A percentile compares a stretch with the other conserved stretches of the same genome.
phyloP scores from a whole-genome alignment of 2,888 invertebrate genomes.

The Schizaphis graminum region DNA sequence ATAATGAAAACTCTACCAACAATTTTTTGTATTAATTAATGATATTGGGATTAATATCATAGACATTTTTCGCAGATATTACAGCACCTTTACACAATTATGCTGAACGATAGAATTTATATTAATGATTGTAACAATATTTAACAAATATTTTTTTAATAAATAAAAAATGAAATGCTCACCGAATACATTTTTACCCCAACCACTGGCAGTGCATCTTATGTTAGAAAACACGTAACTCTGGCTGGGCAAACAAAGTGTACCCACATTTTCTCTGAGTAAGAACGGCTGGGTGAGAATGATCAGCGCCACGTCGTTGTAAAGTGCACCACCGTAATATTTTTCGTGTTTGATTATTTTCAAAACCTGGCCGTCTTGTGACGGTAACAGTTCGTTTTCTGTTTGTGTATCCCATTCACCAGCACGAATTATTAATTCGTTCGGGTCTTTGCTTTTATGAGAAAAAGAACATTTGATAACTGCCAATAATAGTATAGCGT shows the following conservation, averaged over 20 bases:
- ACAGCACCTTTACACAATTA: not conserved
- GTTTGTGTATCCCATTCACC: constrained; percentile 91
- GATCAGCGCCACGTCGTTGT: constrained; percentile 80
- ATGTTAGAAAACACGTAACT: constrained; percentile 71
- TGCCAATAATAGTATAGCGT: not conserved
- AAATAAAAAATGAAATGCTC: constrained; percentile 66
- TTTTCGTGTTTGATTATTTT: constrained; percentile 74
- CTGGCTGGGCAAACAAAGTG: constrained; percentile 78
- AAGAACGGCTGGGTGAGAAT: constrained; percentile 75
- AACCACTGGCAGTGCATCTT: constrained; percentile 82
- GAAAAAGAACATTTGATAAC: not conserved
- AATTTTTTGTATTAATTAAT: not conserved
- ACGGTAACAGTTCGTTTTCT: constrained; percentile 77
- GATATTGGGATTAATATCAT: not conserved
- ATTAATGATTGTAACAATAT: not conserved
- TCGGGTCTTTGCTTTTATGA: constrained; percentile 66
- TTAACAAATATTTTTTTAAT: too few species aligned
- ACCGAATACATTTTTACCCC: constrained; percentile 85
- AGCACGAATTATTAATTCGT: constrained; percentile 74
- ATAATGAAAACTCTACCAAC: not conserved
- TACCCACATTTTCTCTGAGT: constrained; percentile 79
- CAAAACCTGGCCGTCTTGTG: constrained; percentile 76
- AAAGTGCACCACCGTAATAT: constrained; percentile 76
- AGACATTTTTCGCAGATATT: not conserved
- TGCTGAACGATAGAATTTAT: not conserved